Percentiles rank a stretch among this genome's conserved stretches.
These are phyloP conservation scores for Scolopax bukidnonensis DNA, from an alignment of 2,797 vertebrate genomes.

Conservation along the genomic window DNA sequence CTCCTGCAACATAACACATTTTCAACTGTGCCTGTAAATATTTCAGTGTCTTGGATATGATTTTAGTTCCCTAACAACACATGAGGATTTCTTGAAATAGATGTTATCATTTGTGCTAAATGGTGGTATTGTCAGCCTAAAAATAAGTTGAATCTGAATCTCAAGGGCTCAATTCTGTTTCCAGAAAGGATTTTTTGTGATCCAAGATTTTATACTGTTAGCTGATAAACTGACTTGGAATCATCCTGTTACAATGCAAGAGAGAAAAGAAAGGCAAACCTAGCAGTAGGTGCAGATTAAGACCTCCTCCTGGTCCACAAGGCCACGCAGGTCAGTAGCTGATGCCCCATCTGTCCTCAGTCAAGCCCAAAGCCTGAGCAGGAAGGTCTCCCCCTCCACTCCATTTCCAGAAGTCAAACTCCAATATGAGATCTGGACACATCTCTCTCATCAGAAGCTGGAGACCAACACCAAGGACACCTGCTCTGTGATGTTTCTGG, in stretches of 20 bases:
- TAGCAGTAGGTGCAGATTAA: background rate
- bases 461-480: background rate
- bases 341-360: background rate
- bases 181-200: background rate
- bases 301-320: background rate
- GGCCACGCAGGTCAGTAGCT: rapidly evolving
- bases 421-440: background rate
- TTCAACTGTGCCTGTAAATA: background rate
- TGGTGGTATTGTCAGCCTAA: background rate
- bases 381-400: background rate
- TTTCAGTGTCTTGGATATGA: background rate
- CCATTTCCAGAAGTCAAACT: background rate
- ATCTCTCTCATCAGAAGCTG: background rate
- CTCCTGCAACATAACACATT: background rate
- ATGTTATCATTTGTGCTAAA: background rate
- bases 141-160: background rate
- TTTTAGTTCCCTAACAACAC: background rate
- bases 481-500: background rate
- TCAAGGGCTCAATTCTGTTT: background rate
- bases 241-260: background rate
- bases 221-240: background rate
- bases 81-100: background rate
- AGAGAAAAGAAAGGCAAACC: background rate
- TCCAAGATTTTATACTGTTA: background rate
- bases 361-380: background rate